These are phyloP conservation scores for Mythimna loreyi DNA, from an alignment of 2,888 invertebrate species.

Conservation along the genomic window DNA sequence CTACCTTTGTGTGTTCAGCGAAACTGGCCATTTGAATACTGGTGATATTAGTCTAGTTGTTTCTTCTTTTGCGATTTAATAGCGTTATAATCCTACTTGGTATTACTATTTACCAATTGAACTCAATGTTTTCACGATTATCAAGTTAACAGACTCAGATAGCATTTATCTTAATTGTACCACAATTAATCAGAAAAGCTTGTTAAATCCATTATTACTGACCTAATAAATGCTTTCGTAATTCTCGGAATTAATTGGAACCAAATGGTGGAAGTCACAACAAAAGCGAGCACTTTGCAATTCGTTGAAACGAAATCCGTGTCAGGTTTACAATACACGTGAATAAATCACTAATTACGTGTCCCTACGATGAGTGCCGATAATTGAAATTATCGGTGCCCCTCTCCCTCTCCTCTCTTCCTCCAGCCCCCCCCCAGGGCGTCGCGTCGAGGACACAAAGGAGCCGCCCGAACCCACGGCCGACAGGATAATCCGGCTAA, in stretches of 20 bases:
- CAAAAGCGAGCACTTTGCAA: conserved; percentile 25
- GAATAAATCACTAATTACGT: conserved; percentile 72
- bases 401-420: conserved; percentile 60
- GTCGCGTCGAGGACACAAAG: conserved; percentile 67
- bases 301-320: conserved; percentile 42
- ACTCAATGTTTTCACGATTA: not conserved
- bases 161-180: conserved; percentile 10
- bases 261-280: conserved; percentile 27
- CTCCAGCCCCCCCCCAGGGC: conserved; percentile 51
- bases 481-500: conserved; percentile 70
- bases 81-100: not conserved
- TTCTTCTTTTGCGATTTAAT: conserved; percentile 18
- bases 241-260: conserved; percentile 31
- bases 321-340: conserved; percentile 54
- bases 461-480: conserved; percentile 65
- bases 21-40: conserved; percentile 29
- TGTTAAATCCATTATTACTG: not conserved
- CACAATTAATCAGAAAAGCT: not conserved
- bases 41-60: conserved; percentile 34
- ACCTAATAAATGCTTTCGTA: conserved; percentile 1
- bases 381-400: conserved; percentile 76
- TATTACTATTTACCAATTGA: not conserved
- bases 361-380: conserved; percentile 71
- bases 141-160: conserved; percentile 1
- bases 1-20: conserved; percentile 16